Base-by-base conservation (phyloP, 2,888 invertebrate species). In the Melieria crassipennis region DNA sequence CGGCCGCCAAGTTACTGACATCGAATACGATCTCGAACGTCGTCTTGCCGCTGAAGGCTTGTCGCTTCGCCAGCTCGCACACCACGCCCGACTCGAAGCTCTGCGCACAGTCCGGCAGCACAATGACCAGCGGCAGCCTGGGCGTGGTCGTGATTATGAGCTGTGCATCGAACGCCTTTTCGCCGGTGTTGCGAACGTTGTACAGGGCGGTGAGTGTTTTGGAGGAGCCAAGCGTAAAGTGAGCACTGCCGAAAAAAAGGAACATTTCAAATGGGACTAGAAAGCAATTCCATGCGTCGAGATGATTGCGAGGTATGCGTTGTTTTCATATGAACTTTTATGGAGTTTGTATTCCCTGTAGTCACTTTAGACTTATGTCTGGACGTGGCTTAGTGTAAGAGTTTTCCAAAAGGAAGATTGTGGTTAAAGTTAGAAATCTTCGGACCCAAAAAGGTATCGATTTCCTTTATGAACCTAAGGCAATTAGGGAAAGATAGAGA, bases 91-190 rank as follows among this genome's bases (percentile, higher is more conserved):
- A 55, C 5, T 75, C 66, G n/a, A 75, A 62, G 4, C 68, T 55
- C n/a, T 67, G 13, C 7, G 65, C 70, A 70, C 80, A 80, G 69
- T 75, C 62, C 13, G 79, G 69, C 30, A 79, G 79, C 13, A 77
- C 73, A 66, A 76, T 75, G 11, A 74, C 74, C 55, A 79, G 76
- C 2, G 71, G 63, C 30, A 77, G 71, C 60, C 74, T 71, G 42
- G 80, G 75, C 4, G 87, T 86, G 47, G 87, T 77, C 7, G 78
- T 77, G 2, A 88, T 77, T 46, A 77, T 74, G 6, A 87, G 56
- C 74, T 84, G 79, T 0, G 86, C 80, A 30, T 82, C 78, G 75
- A 85, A 87, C 1, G 87, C 87, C 7, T 84, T 83, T 77, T 87
- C 87, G 10, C 85, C 85, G 4, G 45, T 62, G 77, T 87, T 88